Conservation (phyloP, 2,113 vertebrate species). For the Xyliphius kryptos region DNA sequence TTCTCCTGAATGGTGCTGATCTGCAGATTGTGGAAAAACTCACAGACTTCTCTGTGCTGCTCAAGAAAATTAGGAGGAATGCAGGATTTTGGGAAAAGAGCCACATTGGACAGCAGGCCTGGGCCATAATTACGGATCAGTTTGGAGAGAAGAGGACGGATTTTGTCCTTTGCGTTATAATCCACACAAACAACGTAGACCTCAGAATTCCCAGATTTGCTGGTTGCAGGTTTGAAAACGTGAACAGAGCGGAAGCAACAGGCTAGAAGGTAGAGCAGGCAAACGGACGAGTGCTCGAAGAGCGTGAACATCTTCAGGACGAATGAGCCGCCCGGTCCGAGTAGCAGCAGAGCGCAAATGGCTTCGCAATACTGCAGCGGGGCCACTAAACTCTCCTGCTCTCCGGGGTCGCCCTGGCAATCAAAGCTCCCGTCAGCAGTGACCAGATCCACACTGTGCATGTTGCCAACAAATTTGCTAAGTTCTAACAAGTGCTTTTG, state of each 20-base stretch:
- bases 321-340: slow-evolving; percentile 78
- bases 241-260: slow-evolving; percentile 78
- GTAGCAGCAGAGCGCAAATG: slow-evolving; percentile 75
- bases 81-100: slow-evolving; percentile 68
- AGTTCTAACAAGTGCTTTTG: slow-evolving; percentile 76
- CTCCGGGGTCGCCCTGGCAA: slow-evolving; percentile 90
- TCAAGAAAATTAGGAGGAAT: slow-evolving; percentile 79
- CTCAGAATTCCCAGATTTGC: slow-evolving; percentile 94
- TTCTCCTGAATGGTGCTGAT: slow-evolving; percentile 85
- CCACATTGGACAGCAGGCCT: slow-evolving; percentile 62
- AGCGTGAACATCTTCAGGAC: slow-evolving; percentile 96
- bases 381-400: slow-evolving; percentile 87
- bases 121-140: slow-evolving; percentile 78
- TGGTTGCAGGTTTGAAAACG: slow-evolving; percentile 91
- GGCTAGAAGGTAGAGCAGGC: slow-evolving; percentile 83
- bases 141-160: slow-evolving; percentile 74
- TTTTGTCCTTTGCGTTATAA: slow-evolving; percentile 66
- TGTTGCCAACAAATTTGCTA: slow-evolving; percentile 67
- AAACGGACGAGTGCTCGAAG: slow-evolving; percentile 85
- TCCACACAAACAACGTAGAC: slow-evolving; percentile 81
- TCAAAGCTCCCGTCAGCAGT: slow-evolving; percentile 96
- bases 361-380: slow-evolving; percentile 85
- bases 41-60: slow-evolving; percentile 76
- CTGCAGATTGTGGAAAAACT: slow-evolving; percentile 78
- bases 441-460: slow-evolving; percentile 75